These are phyloP conservation scores for Spongia lamella DNA, from an alignment of 37 sponge, comb jelly and placozoan species.

Conservation along the genomic window DNA sequence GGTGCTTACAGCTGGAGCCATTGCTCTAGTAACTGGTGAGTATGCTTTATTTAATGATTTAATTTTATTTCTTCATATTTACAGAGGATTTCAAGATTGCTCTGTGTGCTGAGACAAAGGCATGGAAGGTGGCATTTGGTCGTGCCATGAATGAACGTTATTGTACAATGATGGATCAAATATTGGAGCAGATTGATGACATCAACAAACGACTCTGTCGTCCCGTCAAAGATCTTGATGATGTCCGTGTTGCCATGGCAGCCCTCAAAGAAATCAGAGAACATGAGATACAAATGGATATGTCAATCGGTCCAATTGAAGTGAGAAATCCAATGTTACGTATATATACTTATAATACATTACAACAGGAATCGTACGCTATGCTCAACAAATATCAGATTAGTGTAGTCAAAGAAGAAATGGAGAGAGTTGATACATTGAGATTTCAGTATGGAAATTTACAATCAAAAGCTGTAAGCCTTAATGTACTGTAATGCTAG, in stretches of 20 bases:
- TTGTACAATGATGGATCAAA: conserved; percentile 66
- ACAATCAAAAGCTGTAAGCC: conserved; percentile 53
- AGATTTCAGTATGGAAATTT: conserved; percentile 92
- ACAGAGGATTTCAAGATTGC: conserved; percentile 78
- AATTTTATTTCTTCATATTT: background rate
- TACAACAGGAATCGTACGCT: conserved; percentile 77
- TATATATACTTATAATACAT: background rate
- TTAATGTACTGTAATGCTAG: background rate
- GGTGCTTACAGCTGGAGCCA: conserved; percentile 36
- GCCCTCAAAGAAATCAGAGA: conserved; percentile 89
- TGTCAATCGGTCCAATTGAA: conserved; percentile 90
- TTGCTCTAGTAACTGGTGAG: conserved; percentile 61
- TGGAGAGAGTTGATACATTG: conserved; percentile 93
- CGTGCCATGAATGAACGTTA: conserved; percentile 73
- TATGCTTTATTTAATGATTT: background rate
- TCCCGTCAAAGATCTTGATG: conserved; percentile 91
- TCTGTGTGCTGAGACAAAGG: conserved; percentile 82
- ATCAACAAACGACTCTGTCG: conserved; percentile 66
- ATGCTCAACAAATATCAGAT: conserved; percentile 82
- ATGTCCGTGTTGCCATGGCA: conserved; percentile 85
- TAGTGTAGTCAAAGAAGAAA: conserved; percentile 83
- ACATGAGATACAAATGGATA: conserved; percentile 90
- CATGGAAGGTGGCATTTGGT: conserved; percentile 84
- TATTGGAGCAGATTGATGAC: conserved; percentile 79
- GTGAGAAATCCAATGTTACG: no score